Base-by-base conservation (phyloP, 2,113 vertebrate genomes). In the Eolophus roseicapilla region DNA sequence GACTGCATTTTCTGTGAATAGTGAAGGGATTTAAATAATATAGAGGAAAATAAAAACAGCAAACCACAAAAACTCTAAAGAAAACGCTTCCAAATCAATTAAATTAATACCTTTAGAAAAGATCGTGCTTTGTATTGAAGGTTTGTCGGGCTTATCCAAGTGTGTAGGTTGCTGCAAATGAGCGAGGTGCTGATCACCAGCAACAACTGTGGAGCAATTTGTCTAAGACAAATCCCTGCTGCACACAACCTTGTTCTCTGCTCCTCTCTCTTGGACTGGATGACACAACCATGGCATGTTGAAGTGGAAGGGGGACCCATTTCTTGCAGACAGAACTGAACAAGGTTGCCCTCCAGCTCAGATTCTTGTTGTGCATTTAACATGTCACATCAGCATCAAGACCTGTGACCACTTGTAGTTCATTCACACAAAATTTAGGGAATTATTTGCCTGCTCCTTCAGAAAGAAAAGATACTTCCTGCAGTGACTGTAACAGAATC, bases 21-120 rank as follows among this genome's bases (percentile, higher is more conserved):
- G 6, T 35, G 43, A 90, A 59, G 13, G 5, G 6, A 63, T 84
- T 70, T 84, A 19, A 78, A 70, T 35, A 49, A 41, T 13, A 74
- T 3, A 12, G 13, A 74, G 31, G 18, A 4, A 1, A 18, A 64
- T 49, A 75, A n/a, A 1, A 11, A 7, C 4, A 4, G 23, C 9
- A 43, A 18, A 3, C 2, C 4, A 49, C 28, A 88, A 74, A 75
- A 18, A 7, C n/a, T 73, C 35, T 2, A 39, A 77, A 74, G 8
- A 49, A 87, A 92, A 49, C 4, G 2, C 8, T 74, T 82, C 39
- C 21, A 73, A 76, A 59, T 49, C 41, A 73, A 7, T 16, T 20
- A 64, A 33, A 7, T 41, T 19, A 78, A 39, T 28, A 25, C 9
- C 11, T 60, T 88, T 64, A 63, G 18, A 69, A 92, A 76, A 76